A percentile compares a stretch with the other conserved stretches of the same genome.
phyloP scores from a whole-genome alignment of 1,140 invertebrate species.

The Harpegnathos saltator region DNA sequence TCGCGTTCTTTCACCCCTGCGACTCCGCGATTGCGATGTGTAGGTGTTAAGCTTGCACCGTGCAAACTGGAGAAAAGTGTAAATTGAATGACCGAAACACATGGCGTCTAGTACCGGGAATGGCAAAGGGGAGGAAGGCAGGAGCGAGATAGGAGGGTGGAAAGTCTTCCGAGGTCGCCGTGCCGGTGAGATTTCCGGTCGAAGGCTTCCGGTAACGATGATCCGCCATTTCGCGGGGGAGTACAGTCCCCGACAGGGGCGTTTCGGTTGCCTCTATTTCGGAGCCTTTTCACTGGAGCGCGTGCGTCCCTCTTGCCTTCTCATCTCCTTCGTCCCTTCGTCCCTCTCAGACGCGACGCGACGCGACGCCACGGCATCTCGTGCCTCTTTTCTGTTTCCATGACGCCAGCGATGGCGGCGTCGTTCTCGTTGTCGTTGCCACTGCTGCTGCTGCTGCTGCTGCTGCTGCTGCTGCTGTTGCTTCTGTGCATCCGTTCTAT shows the following conservation, averaged over 20 bases:
- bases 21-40: neutral
- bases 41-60: neutral
- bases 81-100: slow-evolving; percentile 59
- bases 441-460: neutral
- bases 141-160: neutral
- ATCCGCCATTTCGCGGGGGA: slow-evolving; percentile 65
- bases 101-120: no score
- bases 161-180: slow-evolving; percentile 3
- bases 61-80: slow-evolving; percentile 57
- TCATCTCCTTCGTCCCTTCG: neutral
- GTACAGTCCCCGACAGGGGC: slow-evolving; percentile 23
- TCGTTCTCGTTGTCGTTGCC: no score
- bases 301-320: neutral
- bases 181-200: slow-evolving; percentile 72
- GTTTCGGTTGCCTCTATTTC: slow-evolving; percentile 31
- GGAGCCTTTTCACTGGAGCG: slow-evolving; percentile 12
- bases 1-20: neutral
- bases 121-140: no score
- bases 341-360: neutral
- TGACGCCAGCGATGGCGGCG: no score
- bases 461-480: neutral
- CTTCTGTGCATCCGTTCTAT: slow-evolving; percentile 58
- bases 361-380: neutral
- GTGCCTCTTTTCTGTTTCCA: neutral
- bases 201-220: slow-evolving; percentile 74